Base-by-base conservation (phyloP, 1,140 invertebrate genomes). In the Temnothorax nylanderi region DNA sequence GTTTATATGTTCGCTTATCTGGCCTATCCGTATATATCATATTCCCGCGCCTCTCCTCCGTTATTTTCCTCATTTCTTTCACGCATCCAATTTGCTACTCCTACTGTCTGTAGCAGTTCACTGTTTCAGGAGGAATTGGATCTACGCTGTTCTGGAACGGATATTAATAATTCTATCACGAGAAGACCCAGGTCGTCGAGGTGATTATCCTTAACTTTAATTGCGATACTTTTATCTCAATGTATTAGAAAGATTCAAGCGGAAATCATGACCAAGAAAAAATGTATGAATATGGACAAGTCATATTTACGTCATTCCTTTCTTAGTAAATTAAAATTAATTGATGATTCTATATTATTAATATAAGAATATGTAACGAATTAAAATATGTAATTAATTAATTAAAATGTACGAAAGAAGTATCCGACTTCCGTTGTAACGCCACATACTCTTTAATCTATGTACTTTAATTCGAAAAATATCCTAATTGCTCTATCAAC, bases 91-190 rank as follows among this genome's bases (percentile, higher is more conserved):
- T 85, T 78, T 86, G 65, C 26, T 32, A 75, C 21, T 92, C 89
- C 86, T 91, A 94, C 89, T 93, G 91, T 94, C 93, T 95, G 86
- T 93, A 95, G 94, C 93, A 95, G 94, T 93, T 93, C 81, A 77
- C 67, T 92, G 93, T 95, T 95, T 89, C 87, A 95, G 94, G 93
- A 94, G 86, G 94, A 95, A 80, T 93, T 95, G 92, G 94, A 95
- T 88, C 91, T 95, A 78, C 93, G 94, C 34, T 95, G 94, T 87
- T 93, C 94, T 65, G 92, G 92, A 7, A 89, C 90, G 51, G 93
- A 94, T 58, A 91, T 94, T 86, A 93, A 93, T 86, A 94, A 90
- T 89, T 92, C 93, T 0, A 92, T 89, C 7, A 72, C 93, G 16
- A 92, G 93, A 51, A 93, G 94, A 87, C 92, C 93, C 69, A 87